Percentiles rank a stretch among this genome's conserved stretches.
Conservation (phyloP, 2,888 invertebrate species). For the Phortica magna region DNA sequence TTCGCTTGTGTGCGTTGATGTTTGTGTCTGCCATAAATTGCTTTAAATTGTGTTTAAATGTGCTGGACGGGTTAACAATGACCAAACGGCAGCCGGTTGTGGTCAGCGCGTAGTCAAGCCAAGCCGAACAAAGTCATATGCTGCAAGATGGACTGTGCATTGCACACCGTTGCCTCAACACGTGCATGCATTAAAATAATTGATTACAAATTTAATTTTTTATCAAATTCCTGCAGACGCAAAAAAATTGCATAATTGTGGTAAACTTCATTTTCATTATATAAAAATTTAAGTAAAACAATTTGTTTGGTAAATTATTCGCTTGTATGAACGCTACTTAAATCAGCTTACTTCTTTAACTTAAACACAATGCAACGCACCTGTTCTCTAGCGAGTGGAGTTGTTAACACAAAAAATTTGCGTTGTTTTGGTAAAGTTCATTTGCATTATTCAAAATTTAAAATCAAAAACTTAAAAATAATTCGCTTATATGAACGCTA, state of each 20-base stretch:
- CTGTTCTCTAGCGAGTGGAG: no score
- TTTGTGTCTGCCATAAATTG: slow-evolving; percentile 65
- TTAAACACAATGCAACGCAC: no score
- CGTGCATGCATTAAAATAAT: slow-evolving; percentile 45
- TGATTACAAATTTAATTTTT: slow-evolving; percentile 51
- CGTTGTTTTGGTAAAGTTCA: no score
- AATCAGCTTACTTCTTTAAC: no score
- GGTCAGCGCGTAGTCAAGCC: slow-evolving; percentile 8
- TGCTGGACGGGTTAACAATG: slow-evolving; percentile 73
- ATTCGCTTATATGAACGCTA: no score
- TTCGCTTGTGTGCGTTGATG: slow-evolving; percentile 11
- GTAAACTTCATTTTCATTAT: background rate
- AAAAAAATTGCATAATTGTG: background rate
- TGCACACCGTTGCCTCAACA: slow-evolving; percentile 1
- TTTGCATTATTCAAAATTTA: no score
- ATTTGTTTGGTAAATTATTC: no score
- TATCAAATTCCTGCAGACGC: background rate
- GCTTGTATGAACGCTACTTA: no score
- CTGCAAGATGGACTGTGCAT: background rate
- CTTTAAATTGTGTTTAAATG: slow-evolving; percentile 76
- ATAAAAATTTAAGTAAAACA: background rate
- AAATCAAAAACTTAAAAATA: no score
- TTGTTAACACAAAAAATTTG: no score
- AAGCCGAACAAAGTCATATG: slow-evolving; percentile 14
- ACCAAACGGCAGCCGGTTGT: background rate